A percentile compares a stretch with the other conserved stretches of the same genome.
phyloP scores from a whole-genome alignment of 2,113 vertebrate species.

The Rhinopithecus roxellana region DNA sequence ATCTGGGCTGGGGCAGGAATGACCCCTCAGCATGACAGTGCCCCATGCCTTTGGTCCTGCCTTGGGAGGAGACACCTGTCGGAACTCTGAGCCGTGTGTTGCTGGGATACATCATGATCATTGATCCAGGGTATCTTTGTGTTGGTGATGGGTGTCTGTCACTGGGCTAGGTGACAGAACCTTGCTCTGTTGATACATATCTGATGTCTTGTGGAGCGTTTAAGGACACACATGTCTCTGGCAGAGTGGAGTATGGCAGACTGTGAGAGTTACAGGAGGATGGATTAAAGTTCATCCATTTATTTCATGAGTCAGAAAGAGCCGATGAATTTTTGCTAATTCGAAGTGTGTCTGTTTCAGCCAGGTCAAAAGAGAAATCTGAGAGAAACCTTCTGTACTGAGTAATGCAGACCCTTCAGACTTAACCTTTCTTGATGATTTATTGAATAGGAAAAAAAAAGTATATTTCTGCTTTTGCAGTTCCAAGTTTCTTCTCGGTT shows the following conservation, averaged over 20 bases:
- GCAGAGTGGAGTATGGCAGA: background rate
- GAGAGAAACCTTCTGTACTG: background rate
- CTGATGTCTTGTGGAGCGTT: background rate
- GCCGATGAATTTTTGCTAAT: background rate
- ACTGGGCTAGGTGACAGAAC: background rate
- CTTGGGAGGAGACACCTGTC: rapidly evolving
- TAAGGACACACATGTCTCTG: background rate
- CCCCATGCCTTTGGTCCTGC: background rate
- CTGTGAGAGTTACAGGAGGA: background rate
- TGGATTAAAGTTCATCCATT: background rate
- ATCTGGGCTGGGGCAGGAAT: background rate
- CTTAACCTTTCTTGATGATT: background rate
- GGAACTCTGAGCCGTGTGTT: background rate
- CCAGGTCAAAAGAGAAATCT: background rate
- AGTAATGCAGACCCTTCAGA: background rate
- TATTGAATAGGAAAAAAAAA: background rate
- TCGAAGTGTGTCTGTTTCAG: background rate
- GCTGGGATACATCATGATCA: background rate
- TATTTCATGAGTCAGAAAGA: background rate
- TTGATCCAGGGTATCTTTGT: background rate
- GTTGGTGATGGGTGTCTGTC: background rate
- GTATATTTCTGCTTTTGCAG: background rate
- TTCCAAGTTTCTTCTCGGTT: background rate
- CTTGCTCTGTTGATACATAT: background rate
- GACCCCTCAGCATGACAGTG: background rate